A percentile compares a stretch with the other conserved stretches of the same genome.
These are phyloP conservation scores for Boleophthalmus pectinirostris DNA, from an alignment of 2,113 vertebrate genomes.

Conservation along the genomic window DNA sequence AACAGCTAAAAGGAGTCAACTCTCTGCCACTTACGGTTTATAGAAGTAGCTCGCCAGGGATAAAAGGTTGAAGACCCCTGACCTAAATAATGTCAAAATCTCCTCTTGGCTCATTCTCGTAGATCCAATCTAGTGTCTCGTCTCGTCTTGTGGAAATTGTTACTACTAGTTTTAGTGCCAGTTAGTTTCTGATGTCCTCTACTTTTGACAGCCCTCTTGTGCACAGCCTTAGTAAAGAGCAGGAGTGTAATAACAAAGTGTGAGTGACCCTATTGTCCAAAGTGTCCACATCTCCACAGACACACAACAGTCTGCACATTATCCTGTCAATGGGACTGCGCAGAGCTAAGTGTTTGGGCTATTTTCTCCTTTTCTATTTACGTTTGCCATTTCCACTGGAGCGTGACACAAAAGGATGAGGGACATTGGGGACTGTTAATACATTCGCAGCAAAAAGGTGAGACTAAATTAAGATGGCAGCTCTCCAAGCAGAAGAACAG, in stretches of 20 bases:
- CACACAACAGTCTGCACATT: not conserved
- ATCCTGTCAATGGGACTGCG: not conserved
- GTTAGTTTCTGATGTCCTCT: too few species aligned
- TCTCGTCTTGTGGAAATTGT: too few species aligned
- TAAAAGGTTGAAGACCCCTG: too few species aligned
- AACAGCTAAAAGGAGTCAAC: too few species aligned
- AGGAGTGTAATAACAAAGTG: not conserved
- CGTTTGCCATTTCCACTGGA: not conserved
- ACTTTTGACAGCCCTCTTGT: too few species aligned
- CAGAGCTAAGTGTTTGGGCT: not conserved
- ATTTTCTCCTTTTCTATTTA: not conserved
- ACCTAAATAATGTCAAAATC: too few species aligned
- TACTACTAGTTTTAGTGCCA: too few species aligned
- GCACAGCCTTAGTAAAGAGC: not conserved
- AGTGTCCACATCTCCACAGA: not conserved
- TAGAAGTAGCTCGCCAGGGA: too few species aligned
- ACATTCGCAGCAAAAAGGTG: not conserved
- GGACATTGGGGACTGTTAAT: not conserved
- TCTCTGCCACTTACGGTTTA: too few species aligned
- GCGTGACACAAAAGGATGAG: not conserved
- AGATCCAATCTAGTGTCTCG: too few species aligned
- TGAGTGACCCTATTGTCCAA: not conserved
- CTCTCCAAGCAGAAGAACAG: not conserved
- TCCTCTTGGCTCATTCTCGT: too few species aligned
- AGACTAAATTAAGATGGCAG: constrained; percentile 1